phyloP scores from a whole-genome alignment of 2,113 vertebrate species.

The Prunella himalayana region DNA sequence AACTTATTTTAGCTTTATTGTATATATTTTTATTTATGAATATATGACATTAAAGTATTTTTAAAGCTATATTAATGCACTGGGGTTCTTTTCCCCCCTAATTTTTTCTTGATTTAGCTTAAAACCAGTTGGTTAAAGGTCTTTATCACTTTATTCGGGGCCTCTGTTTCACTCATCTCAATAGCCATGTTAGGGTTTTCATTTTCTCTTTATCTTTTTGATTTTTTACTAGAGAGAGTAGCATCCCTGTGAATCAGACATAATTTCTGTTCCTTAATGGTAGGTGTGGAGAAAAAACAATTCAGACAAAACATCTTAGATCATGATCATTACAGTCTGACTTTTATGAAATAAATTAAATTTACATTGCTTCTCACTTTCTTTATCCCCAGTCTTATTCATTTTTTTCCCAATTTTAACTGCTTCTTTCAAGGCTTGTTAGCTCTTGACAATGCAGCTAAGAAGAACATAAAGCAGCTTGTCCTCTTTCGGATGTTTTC shows the following conservation, averaged over 20 bases:
- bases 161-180: background rate
- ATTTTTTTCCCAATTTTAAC: background rate
- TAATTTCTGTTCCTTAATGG: background rate
- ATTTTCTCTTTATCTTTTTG: background rate
- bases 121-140: background rate
- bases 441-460: background rate
- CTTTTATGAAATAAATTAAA: background rate
- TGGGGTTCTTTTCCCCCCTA: background rate
- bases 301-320: background rate
- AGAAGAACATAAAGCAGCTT: background rate
- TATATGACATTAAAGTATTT: background rate
- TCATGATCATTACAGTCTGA: background rate
- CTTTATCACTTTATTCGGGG: background rate
- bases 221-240: background rate
- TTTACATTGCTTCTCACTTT: background rate
- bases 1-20: background rate
- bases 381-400: accelerated
- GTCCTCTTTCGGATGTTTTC: background rate
- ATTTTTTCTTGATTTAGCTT: background rate
- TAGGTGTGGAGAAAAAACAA: background rate
- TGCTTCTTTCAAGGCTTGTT: background rate
- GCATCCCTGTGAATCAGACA: background rate
- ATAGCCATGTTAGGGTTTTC: background rate
- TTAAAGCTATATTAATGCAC: background rate
- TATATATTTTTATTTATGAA: background rate